Conservation (phyloP, 2,113 vertebrate species). For the Amazona vittata region DNA sequence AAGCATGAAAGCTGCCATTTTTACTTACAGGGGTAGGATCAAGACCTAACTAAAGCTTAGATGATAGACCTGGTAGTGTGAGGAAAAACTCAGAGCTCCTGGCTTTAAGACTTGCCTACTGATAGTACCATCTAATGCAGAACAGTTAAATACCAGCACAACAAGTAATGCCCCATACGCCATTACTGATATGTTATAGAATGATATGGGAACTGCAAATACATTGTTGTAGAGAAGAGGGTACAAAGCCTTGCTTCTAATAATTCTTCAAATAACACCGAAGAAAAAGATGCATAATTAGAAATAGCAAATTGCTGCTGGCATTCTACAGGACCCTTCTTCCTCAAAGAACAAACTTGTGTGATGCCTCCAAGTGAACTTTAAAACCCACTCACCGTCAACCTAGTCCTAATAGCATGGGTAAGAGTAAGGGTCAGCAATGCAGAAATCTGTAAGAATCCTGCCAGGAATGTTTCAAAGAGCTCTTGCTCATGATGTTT, state of each 20-base stretch:
- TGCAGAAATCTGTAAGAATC: not conserved
- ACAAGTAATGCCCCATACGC: fast-evolving
- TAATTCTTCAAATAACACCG: not conserved
- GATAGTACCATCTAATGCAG: not conserved
- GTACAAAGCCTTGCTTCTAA: not conserved
- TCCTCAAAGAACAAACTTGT: not conserved
- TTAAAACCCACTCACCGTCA: not conserved
- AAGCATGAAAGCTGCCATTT: not conserved
- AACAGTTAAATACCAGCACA: not conserved
- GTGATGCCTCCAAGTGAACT: not conserved
- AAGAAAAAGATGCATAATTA: not conserved
- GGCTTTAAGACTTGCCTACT: not conserved
- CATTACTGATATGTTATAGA: not conserved
- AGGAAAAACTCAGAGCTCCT: not conserved
- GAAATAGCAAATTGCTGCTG: not conserved
- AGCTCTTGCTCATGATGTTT: not conserved
- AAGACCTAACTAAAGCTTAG: not conserved
- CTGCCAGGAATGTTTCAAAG: not conserved
- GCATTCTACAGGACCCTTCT: not conserved
- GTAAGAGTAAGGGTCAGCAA: not conserved
- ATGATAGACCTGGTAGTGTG: not conserved
- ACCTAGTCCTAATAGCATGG: not conserved
- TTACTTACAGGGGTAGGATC: not conserved
- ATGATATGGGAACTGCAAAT: not conserved
- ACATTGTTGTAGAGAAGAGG: not conserved